Conservation (phyloP, 2,797 vertebrate genomes). For the Prunella strophiata region DNA sequence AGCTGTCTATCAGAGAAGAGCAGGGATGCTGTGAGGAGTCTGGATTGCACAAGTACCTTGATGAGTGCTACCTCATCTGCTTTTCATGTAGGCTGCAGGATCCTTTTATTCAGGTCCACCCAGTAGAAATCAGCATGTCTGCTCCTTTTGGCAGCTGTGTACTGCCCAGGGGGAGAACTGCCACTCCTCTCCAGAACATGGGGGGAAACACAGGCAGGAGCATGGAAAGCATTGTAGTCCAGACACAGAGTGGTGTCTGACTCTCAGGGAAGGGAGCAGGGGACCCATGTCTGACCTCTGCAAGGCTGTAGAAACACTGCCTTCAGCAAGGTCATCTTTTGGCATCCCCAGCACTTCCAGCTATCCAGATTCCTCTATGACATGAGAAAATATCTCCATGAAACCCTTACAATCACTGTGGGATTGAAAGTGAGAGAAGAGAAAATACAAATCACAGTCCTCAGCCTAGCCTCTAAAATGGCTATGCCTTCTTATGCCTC, state of each 20-base stretch:
- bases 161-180: neutral
- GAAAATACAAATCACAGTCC: neutral
- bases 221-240: no score
- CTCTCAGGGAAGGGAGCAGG: neutral
- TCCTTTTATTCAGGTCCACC: neutral
- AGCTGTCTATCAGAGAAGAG: neutral
- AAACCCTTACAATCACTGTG: neutral
- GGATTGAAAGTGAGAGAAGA: neutral
- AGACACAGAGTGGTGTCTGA: neutral
- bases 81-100: neutral
- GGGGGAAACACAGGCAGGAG: neutral
- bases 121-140: neutral
- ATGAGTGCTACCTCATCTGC: neutral
- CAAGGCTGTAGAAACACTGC: neutral
- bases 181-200: neutral
- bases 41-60: neutral
- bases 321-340: neutral
- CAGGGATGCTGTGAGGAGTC: neutral
- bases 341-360: neutral
- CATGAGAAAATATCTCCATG: neutral
- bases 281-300: rapidly evolving
- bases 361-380: neutral
- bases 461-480: neutral
- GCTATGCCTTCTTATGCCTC: neutral
- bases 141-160: rapidly evolving